These are phyloP conservation scores for Stenchaetothrips biformis DNA, from an alignment of 2,888 invertebrate species.

Conservation along the genomic window DNA sequence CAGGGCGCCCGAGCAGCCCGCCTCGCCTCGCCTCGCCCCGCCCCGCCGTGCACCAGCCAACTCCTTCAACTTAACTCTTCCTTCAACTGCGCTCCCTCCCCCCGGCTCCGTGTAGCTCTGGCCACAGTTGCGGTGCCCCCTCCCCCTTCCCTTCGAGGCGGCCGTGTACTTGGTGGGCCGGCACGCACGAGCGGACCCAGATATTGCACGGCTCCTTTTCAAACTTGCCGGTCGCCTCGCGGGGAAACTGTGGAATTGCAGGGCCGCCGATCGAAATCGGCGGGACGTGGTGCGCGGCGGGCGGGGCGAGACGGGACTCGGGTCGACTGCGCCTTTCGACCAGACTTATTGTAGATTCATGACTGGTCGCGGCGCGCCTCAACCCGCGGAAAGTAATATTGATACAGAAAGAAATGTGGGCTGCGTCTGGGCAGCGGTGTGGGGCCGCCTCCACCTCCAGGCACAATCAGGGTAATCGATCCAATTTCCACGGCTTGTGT, in stretches of 20 bases:
- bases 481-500: too few relatives aligned
- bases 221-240: neutral
- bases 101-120: neutral
- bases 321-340: neutral
- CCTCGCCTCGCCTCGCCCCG: neutral
- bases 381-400: neutral
- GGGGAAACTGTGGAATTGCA: slow-evolving; percentile 20
- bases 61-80: neutral
- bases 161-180: neutral
- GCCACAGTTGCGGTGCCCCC: neutral
- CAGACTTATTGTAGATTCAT: slow-evolving; percentile 2
- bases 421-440: too few relatives aligned
- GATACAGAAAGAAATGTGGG: too few relatives aligned
- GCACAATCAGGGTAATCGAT: too few relatives aligned
- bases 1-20: neutral
- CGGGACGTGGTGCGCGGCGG: too few relatives aligned
- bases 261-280: neutral
- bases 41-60: neutral
- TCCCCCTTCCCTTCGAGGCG: neutral
- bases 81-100: neutral
- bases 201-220: slow-evolving; percentile 12
- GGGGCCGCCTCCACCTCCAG: too few relatives aligned
- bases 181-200: slow-evolving; percentile 5
- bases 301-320: neutral
- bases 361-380: slow-evolving; percentile 1